phyloP scores from a whole-genome alignment of 2,888 invertebrate species.

The Machimus rusticus region DNA sequence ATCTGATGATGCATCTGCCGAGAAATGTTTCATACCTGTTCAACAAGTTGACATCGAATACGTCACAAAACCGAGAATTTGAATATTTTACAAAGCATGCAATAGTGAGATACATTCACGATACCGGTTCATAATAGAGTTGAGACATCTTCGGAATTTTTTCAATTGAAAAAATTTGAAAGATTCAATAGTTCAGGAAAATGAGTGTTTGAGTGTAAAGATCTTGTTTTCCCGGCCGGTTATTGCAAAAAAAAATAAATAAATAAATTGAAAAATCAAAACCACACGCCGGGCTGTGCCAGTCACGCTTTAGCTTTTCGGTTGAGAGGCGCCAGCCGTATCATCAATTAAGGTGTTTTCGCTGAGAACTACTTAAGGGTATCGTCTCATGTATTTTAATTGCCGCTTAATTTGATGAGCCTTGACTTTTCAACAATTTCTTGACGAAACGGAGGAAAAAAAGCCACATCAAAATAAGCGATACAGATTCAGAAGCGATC shows the following conservation, averaged over 20 bases:
- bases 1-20: not conserved
- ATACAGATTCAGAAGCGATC: not conserved
- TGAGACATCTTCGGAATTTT: not conserved
- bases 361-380: conserved; percentile 27
- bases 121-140: not conserved
- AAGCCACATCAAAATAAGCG: not conserved
- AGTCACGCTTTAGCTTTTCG: not conserved
- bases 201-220: not conserved
- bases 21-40: not conserved
- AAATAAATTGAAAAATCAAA: not conserved
- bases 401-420: conserved; percentile 9
- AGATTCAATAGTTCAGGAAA: not conserved
- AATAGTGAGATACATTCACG: not conserved
- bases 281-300: not conserved
- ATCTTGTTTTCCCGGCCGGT: not conserved
- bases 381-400: conserved; percentile 29
- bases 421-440: conserved; percentile 24
- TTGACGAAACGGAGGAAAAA: not conserved
- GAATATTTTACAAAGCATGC: not conserved
- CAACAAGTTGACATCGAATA: not conserved
- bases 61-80: not conserved
- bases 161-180: not conserved
- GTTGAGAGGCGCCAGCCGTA: not conserved
- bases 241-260: not conserved
- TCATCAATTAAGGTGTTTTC: not conserved